Conservation (phyloP, 2,113 vertebrate species). For the Mustela lutreola region DNA sequence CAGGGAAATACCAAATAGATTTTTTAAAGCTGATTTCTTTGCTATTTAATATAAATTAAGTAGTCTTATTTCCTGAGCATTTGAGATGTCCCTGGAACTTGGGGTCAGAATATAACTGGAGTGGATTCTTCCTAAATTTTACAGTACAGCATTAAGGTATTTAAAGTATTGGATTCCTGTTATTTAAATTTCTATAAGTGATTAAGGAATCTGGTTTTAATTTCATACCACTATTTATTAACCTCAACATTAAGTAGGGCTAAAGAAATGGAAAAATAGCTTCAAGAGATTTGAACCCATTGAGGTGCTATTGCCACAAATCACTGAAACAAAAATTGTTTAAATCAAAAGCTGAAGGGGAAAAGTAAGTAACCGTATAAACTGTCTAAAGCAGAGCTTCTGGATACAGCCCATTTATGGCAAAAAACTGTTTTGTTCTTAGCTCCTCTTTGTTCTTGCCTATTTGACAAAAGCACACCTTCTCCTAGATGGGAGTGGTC, state of each 20-base stretch:
- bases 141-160: neutral
- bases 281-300: conserved; percentile 8
- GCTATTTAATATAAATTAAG: neutral
- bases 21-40: conserved; percentile 36
- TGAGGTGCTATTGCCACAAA: neutral
- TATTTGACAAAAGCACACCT: neutral
- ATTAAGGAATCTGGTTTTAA: neutral
- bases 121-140: neutral
- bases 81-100: neutral
- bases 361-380: neutral
- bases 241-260: neutral
- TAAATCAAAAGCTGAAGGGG: conserved; percentile 31
- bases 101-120: neutral
- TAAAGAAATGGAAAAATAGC: conserved; percentile 7
- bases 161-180: conserved; percentile 5
- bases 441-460: neutral
- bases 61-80: conserved; percentile 4
- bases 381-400: neutral
- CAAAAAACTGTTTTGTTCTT: neutral
- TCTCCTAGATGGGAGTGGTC: neutral
- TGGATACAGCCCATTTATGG: neutral
- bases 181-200: conserved; percentile 13
- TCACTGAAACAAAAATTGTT: conserved; percentile 28
- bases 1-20: neutral
- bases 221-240: conserved; percentile 24